Evolutionary conservation across 2,113 vertebrate genomes (phyloP).

Genomic region (Acanthisitta chloris): DNA sequence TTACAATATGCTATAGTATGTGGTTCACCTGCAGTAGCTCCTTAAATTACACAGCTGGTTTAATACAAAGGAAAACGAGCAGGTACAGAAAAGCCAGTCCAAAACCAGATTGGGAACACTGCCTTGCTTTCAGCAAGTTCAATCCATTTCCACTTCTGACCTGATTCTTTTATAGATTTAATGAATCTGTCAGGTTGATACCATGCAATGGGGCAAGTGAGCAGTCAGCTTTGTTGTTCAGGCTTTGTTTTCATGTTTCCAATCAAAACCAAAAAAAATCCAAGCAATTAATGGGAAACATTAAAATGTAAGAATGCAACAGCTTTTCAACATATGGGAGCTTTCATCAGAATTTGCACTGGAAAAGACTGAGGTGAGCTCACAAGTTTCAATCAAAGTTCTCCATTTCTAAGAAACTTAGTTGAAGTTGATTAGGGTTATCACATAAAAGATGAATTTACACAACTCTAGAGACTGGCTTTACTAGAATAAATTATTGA

Average conservation of each 20-base stretch:
- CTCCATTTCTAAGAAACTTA: background rate
- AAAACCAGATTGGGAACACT: background rate
- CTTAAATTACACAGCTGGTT: background rate
- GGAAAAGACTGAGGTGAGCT: constrained; percentile 34
- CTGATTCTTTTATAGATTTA: background rate
- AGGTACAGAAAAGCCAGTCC: constrained; percentile 2
- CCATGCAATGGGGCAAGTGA: background rate
- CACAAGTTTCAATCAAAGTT: constrained; percentile 40
- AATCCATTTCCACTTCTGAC: background rate
- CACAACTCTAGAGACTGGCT: background rate
- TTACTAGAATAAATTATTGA: constrained; percentile 30
- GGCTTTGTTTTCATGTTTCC: constrained; percentile 12
- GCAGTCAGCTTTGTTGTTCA: constrained; percentile 1
- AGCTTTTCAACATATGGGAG: constrained; percentile 40
- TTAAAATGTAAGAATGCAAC: background rate
- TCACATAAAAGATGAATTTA: background rate
- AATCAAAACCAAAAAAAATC: background rate
- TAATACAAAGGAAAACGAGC: background rate
- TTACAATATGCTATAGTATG: background rate
- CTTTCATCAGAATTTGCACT: constrained; percentile 16
- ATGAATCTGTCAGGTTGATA: background rate
- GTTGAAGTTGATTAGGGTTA: background rate
- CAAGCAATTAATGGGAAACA: constrained; percentile 15
- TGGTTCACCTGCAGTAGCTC: background rate
- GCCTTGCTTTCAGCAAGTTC: background rate